Evolutionary conservation across 64 coral and sea anemone species (phyloP).

Genomic region (Actinia tenebrosa): DNA sequence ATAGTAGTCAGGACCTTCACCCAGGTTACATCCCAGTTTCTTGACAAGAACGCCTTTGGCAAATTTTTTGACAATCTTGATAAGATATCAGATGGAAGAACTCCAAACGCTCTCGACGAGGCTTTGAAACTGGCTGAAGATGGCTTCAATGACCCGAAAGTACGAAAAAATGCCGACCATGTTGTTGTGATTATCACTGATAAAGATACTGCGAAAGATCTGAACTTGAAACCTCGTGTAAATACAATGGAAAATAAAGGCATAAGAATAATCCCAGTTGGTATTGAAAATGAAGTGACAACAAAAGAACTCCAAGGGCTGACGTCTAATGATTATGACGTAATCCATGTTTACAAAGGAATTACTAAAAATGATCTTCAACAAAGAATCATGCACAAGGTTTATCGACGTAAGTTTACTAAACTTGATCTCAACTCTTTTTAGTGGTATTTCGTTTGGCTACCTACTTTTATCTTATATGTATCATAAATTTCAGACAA

Average conservation of each 20-base stretch:
- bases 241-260: slow-evolving; percentile 15
- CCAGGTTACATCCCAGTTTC: background rate
- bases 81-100: background rate
- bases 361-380: background rate
- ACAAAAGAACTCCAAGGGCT: slow-evolving; percentile 18
- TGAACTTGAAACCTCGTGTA: slow-evolving; percentile 1
- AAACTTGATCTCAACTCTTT: background rate
- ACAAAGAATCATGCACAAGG: slow-evolving; percentile 13
- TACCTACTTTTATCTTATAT: background rate
- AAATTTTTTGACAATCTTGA: background rate
- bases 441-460: background rate
- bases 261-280: slow-evolving; percentile 32
- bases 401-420: slow-evolving; percentile 14
- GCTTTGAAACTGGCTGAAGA: slow-evolving; percentile 43
- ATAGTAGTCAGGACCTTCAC: background rate
- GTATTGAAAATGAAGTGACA: slow-evolving; percentile 11
- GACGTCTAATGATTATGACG: slow-evolving; percentile 46
- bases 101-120: slow-evolving; percentile 31
- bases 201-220: slow-evolving; percentile 29
- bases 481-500: too few relatives aligned
- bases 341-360: slow-evolving; percentile 20
- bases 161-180: slow-evolving; percentile 47
- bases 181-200: slow-evolving; percentile 63
- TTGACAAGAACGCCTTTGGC: background rate
- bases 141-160: slow-evolving; percentile 49